Conservation (phyloP, 2,888 invertebrate genomes). For the Apodemia duryi region DNA sequence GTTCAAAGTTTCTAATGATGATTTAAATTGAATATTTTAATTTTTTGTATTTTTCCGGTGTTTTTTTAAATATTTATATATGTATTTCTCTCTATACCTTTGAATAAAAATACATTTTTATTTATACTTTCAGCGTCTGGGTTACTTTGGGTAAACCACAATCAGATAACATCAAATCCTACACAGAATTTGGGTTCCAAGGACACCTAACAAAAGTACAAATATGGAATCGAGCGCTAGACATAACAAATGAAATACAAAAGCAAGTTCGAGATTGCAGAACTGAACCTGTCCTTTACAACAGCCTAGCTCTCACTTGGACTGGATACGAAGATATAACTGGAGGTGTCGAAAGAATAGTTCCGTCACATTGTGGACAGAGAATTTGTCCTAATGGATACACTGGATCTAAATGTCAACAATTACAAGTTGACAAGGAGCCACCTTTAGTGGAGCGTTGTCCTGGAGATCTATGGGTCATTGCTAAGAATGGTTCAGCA, state of each 20-base stretch:
- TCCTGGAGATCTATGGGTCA: slow-evolving; percentile 96
- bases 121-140: slow-evolving; percentile 85
- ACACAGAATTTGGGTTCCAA: slow-evolving; percentile 95
- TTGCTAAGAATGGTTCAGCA: slow-evolving; percentile 94
- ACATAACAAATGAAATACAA: slow-evolving; percentile 94
- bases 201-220: slow-evolving; percentile 96
- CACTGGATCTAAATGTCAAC: slow-evolving; percentile 90
- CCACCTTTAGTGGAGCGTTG: slow-evolving; percentile 93
- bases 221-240: slow-evolving; percentile 94
- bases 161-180: slow-evolving; percentile 87
- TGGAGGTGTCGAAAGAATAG: slow-evolving; percentile 94
- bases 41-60: no score
- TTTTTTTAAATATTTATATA: no score
- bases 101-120: not conserved
- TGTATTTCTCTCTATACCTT: no score
- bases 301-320: slow-evolving; percentile 93
- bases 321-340: slow-evolving; percentile 93
- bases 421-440: slow-evolving; percentile 90
- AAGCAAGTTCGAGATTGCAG: slow-evolving; percentile 96
- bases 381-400: slow-evolving; percentile 93
- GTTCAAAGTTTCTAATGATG: no score
- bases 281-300: slow-evolving; percentile 93
- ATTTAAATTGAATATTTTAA: no score
- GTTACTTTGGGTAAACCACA: slow-evolving; percentile 94
- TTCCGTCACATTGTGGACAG: slow-evolving; percentile 95